Evolutionary conservation across 1,140 invertebrate species (phyloP).

Genomic region (Drosophila ambigua): DNA sequence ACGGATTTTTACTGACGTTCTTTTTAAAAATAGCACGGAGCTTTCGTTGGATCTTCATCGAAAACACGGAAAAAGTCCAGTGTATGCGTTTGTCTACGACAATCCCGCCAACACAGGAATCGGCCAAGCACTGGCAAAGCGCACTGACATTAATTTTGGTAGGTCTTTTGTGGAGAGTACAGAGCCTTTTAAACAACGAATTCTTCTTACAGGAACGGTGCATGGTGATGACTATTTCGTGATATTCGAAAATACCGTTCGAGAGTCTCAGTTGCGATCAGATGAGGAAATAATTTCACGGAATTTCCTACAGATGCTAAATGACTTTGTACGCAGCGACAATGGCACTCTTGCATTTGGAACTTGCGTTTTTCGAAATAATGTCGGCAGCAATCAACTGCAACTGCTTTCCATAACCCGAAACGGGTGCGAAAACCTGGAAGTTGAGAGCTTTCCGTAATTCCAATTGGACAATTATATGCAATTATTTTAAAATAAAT

Average conservation of each 20-base stretch:
- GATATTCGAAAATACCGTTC: conserved; percentile 23
- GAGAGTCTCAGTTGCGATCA: background rate
- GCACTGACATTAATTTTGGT: conserved; percentile 57
- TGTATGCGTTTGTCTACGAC: conserved; percentile 61
- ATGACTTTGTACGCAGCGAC: conserved; percentile 34
- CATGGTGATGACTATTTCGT: conserved; percentile 55
- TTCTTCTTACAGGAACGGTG: conserved; percentile 34
- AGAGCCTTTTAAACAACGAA: background rate
- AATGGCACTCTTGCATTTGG: conserved; percentile 18
- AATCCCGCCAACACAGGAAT: conserved; percentile 44
- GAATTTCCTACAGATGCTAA: conserved; percentile 60
- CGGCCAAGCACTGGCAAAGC: conserved; percentile 34
- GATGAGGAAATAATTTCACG: conserved; percentile 46
- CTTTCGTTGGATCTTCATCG: conserved; percentile 43
- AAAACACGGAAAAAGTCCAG: conserved; percentile 24
- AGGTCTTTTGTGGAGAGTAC: background rate
- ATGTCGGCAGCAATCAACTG: conserved; percentile 18
- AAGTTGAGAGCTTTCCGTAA: conserved; percentile 23
- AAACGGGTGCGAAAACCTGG: conserved; percentile 19
- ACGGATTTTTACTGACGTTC: conserved; percentile 56
- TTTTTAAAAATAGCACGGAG: conserved; percentile 57
- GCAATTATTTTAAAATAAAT: no score
- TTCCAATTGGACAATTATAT: conserved; percentile 1
- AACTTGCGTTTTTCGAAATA: conserved; percentile 25
- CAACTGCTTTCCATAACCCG: conserved; percentile 24